phyloP scores from a whole-genome alignment of 2,797 vertebrate species.

The Poecilia wingei region DNA sequence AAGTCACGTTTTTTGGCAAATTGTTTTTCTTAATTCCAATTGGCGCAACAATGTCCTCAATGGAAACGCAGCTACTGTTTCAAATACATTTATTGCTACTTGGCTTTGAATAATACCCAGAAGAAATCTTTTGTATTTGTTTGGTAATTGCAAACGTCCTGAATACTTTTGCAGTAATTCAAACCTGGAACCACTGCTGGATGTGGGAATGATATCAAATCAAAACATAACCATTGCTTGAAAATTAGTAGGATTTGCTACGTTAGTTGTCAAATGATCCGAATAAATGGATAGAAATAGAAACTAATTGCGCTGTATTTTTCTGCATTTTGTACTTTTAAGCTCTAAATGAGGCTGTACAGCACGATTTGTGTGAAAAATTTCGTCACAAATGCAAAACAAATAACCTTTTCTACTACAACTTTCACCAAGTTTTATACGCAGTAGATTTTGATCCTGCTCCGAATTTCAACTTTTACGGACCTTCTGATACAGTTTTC shows the following conservation, averaged over 20 bases:
- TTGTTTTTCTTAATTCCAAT: not conserved
- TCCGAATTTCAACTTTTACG: not conserved
- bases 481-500: not conserved
- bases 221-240: not conserved
- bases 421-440: not conserved
- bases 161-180: not conserved
- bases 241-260: not conserved
- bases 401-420: not conserved
- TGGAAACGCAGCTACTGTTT: too few species aligned
- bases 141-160: not conserved
- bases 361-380: not conserved
- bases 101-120: not conserved
- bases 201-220: not conserved
- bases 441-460: not conserved
- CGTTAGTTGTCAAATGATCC: not conserved
- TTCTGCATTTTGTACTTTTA: constrained; percentile 1
- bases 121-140: not conserved
- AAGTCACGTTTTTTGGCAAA: not conserved
- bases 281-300: not conserved
- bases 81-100: too few species aligned
- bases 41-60: too few species aligned
- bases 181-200: too few species aligned
- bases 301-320: not conserved
- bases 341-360: not conserved
- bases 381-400: not conserved